phyloP scores from a whole-genome alignment of 2,888 invertebrate genomes.

The Pyrochroa serraticornis region DNA sequence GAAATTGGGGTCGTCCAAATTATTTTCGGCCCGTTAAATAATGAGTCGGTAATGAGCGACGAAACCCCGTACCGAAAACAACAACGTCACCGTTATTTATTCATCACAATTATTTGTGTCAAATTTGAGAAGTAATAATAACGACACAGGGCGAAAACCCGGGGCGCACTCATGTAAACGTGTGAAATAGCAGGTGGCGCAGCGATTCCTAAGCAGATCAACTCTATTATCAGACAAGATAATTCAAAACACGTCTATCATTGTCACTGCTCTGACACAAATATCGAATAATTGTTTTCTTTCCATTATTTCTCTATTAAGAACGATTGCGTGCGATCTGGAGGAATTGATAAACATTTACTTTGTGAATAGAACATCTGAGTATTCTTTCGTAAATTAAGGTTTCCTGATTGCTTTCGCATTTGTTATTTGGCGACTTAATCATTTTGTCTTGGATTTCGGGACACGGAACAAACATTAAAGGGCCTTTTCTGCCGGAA shows the following conservation, averaged over 20 bases:
- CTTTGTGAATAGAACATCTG: conserved; percentile 31
- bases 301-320: conserved; percentile 52
- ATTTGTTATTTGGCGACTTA: too few relatives aligned
- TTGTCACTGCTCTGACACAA: conserved; percentile 50
- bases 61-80: background rate
- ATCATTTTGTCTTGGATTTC: too few relatives aligned
- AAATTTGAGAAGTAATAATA: conserved; percentile 24
- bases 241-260: conserved; percentile 54
- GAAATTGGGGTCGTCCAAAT: too few relatives aligned
- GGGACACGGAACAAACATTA: too few relatives aligned
- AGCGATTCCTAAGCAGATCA: conserved; percentile 47
- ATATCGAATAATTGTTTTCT: conserved; percentile 52
- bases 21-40: conserved; percentile 7
- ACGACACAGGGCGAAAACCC: conserved; percentile 19
- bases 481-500: too few relatives aligned
- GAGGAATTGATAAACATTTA: conserved; percentile 43
- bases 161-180: conserved; percentile 30
- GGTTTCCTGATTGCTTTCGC: too few relatives aligned
- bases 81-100: conserved; percentile 18
- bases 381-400: background rate
- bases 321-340: conserved; percentile 43
- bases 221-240: conserved; percentile 48
- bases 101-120: conserved; percentile 22
- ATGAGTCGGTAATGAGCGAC: conserved; percentile 15
- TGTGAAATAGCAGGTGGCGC: conserved; percentile 45